A percentile compares a stretch with the other conserved stretches of the same genome.
These are phyloP conservation scores for Halocynthia roretzi DNA, from an alignment of 23 tunicate genomes.

Conservation along the genomic window DNA sequence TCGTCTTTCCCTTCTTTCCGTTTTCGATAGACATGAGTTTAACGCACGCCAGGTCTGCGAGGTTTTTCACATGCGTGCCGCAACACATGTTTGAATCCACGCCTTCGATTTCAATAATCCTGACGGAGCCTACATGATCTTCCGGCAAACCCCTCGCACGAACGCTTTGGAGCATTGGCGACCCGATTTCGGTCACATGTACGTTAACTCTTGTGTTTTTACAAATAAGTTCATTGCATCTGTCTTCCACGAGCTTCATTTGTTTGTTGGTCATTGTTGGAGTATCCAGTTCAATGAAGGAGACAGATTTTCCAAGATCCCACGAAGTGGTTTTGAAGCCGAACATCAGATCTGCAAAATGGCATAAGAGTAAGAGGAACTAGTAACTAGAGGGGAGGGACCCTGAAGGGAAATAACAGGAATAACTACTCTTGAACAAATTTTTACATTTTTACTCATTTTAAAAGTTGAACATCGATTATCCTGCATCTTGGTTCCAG, in stretches of 20 bases:
- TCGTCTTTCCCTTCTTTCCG: conserved; percentile 92
- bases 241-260: conserved; percentile 44
- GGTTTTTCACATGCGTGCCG: conserved; percentile 89
- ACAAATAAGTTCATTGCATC: conserved; percentile 41
- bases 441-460: too few relatives aligned
- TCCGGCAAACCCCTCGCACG: conserved; percentile 82
- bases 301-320: conserved; percentile 77
- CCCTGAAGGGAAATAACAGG: neutral
- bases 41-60: conserved; percentile 66
- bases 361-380: too few relatives aligned
- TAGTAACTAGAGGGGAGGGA: too few relatives aligned
- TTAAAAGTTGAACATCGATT: too few relatives aligned
- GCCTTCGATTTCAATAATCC: conserved; percentile 79
- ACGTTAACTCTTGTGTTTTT: conserved; percentile 46
- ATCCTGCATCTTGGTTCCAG: too few relatives aligned
- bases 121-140: conserved; percentile 89
- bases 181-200: conserved; percentile 68
- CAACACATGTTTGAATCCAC: conserved; percentile 97
- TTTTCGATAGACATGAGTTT: conserved; percentile 72
- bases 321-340: conserved; percentile 89
- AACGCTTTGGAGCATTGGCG: conserved; percentile 39
- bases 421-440: too few relatives aligned
- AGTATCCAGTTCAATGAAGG: conserved; percentile 78
- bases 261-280: conserved; percentile 33
- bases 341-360: conserved; percentile 40